These are phyloP conservation scores for Leucophenga varia DNA, from an alignment of 1,140 invertebrate species.

Conservation along the genomic window DNA sequence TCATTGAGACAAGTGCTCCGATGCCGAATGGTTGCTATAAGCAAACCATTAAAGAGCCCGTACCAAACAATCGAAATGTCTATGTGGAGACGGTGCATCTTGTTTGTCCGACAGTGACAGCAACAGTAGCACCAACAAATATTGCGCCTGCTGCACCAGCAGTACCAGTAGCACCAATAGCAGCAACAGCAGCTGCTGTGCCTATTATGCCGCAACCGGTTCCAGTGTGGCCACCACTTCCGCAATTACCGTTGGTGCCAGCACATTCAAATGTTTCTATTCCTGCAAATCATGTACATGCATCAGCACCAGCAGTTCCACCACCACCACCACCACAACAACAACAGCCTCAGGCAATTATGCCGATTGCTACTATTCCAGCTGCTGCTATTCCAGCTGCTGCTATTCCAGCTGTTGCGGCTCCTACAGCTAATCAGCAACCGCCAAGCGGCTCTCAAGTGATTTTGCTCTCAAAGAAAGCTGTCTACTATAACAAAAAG, in stretches of 20 bases:
- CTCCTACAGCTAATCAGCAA: not conserved
- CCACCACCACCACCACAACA: too few relatives aligned
- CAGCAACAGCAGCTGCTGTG: conserved; percentile 4
- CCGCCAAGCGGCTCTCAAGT: conserved; percentile 16
- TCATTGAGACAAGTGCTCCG: conserved; percentile 24
- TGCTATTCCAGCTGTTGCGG: not conserved
- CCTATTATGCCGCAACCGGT: conserved; percentile 25
- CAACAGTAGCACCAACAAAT: conserved; percentile 4
- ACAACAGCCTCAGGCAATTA: too few relatives aligned
- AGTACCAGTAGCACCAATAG: not conserved
- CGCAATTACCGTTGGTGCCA: too few relatives aligned
- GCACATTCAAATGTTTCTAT: too few relatives aligned
- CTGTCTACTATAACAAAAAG: conserved; percentile 14
- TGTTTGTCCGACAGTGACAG: conserved; percentile 26
- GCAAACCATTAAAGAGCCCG: conserved; percentile 29
- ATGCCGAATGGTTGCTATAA: conserved; percentile 36
- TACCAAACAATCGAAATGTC: conserved; percentile 18
- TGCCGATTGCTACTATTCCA: too few relatives aligned
- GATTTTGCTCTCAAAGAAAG: conserved; percentile 21
- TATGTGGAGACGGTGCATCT: conserved; percentile 34
- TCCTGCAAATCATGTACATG: too few relatives aligned
- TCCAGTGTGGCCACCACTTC: too few relatives aligned
- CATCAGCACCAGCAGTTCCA: too few relatives aligned
- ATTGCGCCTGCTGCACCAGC: conserved; percentile 2
- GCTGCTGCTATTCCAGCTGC: not conserved